Evolutionary conservation across 2,113 vertebrate species (phyloP), one percentile per base, ranked within the genome.

Genomic region (Macquaria australasica): DNA sequence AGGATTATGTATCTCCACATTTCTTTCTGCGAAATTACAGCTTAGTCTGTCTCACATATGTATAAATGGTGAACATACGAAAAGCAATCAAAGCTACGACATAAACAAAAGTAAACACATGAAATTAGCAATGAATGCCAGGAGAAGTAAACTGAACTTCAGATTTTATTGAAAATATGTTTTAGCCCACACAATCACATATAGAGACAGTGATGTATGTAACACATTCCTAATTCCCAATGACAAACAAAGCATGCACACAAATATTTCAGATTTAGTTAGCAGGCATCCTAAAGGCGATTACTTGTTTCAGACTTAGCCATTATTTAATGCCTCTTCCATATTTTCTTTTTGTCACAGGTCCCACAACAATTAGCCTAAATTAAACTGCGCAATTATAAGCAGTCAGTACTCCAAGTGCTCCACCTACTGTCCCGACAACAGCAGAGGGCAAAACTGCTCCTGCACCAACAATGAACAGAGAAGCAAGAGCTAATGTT

Each of bases 401-500:
- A 55, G 14, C 34, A 15, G 45, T 48, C 3, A 63, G n/a, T 11
- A 9, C 7, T 31, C 34, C 81, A 50, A 72, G 16, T 12, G 3
- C 10, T 64, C 11, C n/a, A 15, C n/a, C 84, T 6, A 4, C 0
- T 28, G 2, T 0, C 12, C 7, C 3, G 3, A 76, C 1, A 41
- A 0, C 0, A 43, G 4, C 1, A 48, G 78, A 51, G 16, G 1
- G 2, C 0, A 5, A 15, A 25, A 1, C 28, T 0, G 23, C 15
- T 20, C 56, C 64, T 34, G 23, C 3, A 11, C 25, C 51, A 0
- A 79, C 0, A 21, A 21, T n/a, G n/a, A n/a, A 31, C 1, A 23
- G 0, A 1, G 8, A 2, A 23, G 2, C 1, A n/a, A 0, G 0
- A 53, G 0, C 20, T 4, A 28, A 0, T 0, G 0, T 11, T 56